phyloP scores from a whole-genome alignment of 1,140 invertebrate genomes.

The Lordiphosa stackelbergi region DNA sequence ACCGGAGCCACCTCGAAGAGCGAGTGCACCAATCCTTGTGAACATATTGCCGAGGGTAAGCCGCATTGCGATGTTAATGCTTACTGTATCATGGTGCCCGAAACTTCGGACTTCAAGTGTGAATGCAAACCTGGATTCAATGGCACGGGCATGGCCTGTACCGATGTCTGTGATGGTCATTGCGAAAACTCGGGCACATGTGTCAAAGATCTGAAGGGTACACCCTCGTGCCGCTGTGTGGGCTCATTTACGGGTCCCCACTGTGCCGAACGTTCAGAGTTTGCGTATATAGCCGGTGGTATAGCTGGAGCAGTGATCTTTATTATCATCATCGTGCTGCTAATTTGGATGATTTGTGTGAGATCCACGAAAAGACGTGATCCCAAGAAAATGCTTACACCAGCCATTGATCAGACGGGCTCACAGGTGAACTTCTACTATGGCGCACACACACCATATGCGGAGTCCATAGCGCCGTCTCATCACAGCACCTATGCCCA shows the following conservation, averaged over 20 bases:
- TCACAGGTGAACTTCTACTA: conserved; percentile 98
- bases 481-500: conserved; percentile 97
- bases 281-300: conserved; percentile 95
- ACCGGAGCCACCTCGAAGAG: conserved; percentile 84
- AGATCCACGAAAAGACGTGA: conserved; percentile 89
- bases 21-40: conserved; percentile 95
- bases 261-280: conserved; percentile 93
- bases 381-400: conserved; percentile 91
- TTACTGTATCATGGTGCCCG: conserved; percentile 90
- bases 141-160: conserved; percentile 89
- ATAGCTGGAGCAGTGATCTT: conserved; percentile 94
- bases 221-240: conserved; percentile 91
- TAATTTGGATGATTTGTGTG: conserved; percentile 98
- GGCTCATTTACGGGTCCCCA: conserved; percentile 95
- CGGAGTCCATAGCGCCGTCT: conserved; percentile 95
- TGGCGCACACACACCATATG: conserved; percentile 92
- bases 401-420: conserved; percentile 91
- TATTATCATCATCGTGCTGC: conserved; percentile 92
- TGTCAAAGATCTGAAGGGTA: conserved; percentile 88
- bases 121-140: conserved; percentile 96
- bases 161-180: conserved; percentile 90
- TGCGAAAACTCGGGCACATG: conserved; percentile 96
- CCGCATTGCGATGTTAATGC: conserved; percentile 92
- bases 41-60: conserved; percentile 83
- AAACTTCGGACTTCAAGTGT: conserved; percentile 93